Evolutionary conservation across 2,113 vertebrate genomes (phyloP), one percentile per base, ranked within the genome.

Genomic region (Anas platyrhynchos): DNA sequence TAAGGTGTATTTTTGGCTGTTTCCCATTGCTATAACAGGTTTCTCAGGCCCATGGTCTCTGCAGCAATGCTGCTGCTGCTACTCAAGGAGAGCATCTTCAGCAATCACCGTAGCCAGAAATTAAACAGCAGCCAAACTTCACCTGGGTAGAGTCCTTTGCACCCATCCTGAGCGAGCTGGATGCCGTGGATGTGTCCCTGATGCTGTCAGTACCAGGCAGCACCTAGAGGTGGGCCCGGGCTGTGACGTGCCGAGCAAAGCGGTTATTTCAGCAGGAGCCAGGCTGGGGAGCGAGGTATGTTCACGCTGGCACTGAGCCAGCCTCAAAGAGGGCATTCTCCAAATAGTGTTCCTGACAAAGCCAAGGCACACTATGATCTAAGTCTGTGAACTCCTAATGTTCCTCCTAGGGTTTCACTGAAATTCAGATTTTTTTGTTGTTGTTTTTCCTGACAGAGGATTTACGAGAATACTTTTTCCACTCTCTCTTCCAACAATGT

Each of bases 391-490:
- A 13, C 48, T 56, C 77, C 83, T 7, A 23, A 2, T 0, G 20
- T 61, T 48, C 65, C 80, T 68, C 54, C 9, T 6, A 11, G 29
- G 36, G 4, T 69, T 61, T 77, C 80, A 8, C 66, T 77, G 56
- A 68, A 50, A 76, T 27, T 36, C 83, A 41, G 83, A 8, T 44
- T 11, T 16, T 43, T 13, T 29, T 67, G 11, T 50, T 22, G 26
- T 29, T 89, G 61, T 79, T 95, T 90, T 93, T 86, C 79, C 94
- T 93, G 88, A 84, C 41, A n/a, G 75, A 63, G 87, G 59, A 55
- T 88, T 91, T 67, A 84, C 29, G 71, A 88, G 93, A 89, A 78
- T 34, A 11, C 29, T 72, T 95, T 75, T 79, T 94, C 85, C 86
- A 78, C 66, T 83, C 7, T 1, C 1, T 58, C 82, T 83, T 95